Evolutionary conservation across 2,113 vertebrate genomes (phyloP).

Genomic region (Excalfactoria chinensis): DNA sequence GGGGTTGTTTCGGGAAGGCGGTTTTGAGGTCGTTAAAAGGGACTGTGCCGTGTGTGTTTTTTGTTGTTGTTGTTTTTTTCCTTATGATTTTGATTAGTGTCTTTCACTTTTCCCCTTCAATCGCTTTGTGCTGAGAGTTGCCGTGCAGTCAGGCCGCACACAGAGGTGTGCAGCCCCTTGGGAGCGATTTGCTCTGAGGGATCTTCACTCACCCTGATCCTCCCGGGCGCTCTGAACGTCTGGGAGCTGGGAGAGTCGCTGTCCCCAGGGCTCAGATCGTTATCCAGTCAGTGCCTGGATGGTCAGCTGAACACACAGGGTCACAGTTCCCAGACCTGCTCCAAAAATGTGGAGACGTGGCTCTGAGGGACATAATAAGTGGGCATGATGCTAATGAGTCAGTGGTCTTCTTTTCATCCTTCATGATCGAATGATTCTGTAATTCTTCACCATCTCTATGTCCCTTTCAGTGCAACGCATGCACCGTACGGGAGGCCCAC

Average conservation of each 20-base stretch:
- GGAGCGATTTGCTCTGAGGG: not conserved
- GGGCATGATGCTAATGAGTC: too few species aligned
- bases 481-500: not conserved
- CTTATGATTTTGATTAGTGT: not conserved
- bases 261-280: not conserved
- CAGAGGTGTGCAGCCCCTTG: not conserved
- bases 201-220: slow-evolving; percentile 8
- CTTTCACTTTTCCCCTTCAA: slow-evolving; percentile 3
- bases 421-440: too few species aligned
- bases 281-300: not conserved
- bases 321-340: too few species aligned
- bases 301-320: too few species aligned
- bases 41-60: not conserved
- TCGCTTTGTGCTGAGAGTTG: not conserved
- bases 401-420: too few species aligned
- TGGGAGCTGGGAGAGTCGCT: not conserved
- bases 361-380: too few species aligned
- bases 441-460: not conserved
- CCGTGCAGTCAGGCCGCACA: not conserved
- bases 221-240: slow-evolving; percentile 38
- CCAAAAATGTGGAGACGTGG: too few species aligned
- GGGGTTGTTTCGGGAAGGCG: not conserved
- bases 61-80: not conserved
- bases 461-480: not conserved
- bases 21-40: slow-evolving; percentile 49